Evolutionary conservation across 2,797 vertebrate species (phyloP).

Genomic region (Selene dorsalis): DNA sequence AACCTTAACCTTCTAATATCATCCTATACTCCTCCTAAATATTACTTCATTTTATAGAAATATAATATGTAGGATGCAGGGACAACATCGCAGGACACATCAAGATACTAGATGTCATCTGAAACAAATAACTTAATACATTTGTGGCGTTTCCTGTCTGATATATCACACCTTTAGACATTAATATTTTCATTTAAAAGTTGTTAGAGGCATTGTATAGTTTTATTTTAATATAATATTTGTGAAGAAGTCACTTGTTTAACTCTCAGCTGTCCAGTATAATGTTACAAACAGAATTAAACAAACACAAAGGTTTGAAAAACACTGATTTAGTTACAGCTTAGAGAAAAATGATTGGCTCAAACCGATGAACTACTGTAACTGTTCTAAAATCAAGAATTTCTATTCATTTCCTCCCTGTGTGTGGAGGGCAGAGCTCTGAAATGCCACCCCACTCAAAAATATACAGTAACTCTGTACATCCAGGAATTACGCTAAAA

Average conservation of each 20-base stretch:
- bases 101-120: neutral
- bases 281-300: neutral
- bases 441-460: conserved; percentile 25
- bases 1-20: no score
- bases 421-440: conserved; percentile 5
- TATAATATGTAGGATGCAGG: neutral
- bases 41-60: neutral
- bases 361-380: neutral
- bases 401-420: neutral
- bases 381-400: conserved; percentile 6
- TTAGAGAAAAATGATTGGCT: neutral
- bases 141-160: neutral
- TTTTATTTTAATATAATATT: no score
- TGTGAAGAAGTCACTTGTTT: no score
- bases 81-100: no score
- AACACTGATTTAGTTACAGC: neutral
- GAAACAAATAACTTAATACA: neutral
- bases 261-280: neutral
- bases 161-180: neutral
- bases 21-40: no score
- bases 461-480: conserved; percentile 49
- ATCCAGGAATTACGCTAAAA: conserved; percentile 52
- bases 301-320: neutral
- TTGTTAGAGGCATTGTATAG: no score
- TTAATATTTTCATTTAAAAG: neutral